These are phyloP conservation scores for Melanotaenia parkinsoni DNA, from an alignment of 2,797 vertebrate species.

Conservation along the genomic window DNA sequence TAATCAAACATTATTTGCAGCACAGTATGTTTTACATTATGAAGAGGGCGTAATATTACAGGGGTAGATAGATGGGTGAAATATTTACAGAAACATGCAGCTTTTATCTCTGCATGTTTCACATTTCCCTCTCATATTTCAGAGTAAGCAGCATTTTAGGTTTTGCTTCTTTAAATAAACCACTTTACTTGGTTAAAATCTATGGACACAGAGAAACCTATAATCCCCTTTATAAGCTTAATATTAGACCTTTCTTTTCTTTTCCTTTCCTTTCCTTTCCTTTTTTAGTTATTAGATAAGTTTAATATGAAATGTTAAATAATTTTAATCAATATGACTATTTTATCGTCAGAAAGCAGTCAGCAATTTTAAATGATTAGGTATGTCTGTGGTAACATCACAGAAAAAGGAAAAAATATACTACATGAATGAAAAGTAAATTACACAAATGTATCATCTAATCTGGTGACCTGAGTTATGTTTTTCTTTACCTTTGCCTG, in stretches of 20 bases:
- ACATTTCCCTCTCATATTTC: neutral
- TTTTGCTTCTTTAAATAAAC: no score
- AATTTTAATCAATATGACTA: neutral
- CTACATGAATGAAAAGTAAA: neutral
- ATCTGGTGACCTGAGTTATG: neutral
- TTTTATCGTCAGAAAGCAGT: neutral
- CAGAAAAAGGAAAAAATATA: no score
- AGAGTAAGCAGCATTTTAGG: no score
- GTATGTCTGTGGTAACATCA: no score
- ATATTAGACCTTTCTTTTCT: neutral
- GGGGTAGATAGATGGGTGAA: neutral
- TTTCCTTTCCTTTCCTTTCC: neutral
- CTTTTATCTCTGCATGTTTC: neutral
- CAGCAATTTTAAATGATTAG: neutral
- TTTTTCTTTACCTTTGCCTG: slow-evolving; percentile 59
- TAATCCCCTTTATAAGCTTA: neutral
- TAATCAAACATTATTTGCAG: neutral
- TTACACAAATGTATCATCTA: fast-evolving
- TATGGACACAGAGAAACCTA: neutral
- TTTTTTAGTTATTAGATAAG: no score
- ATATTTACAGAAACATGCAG: neutral
- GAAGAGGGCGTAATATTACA: neutral
- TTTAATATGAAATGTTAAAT: no score
- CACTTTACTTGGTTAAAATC: no score
- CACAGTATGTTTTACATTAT: no score